Evolutionary conservation across 2,113 vertebrate species (phyloP), one percentile per base, ranked within the genome.

Genomic region (Dasyornis broadbenti): DNA sequence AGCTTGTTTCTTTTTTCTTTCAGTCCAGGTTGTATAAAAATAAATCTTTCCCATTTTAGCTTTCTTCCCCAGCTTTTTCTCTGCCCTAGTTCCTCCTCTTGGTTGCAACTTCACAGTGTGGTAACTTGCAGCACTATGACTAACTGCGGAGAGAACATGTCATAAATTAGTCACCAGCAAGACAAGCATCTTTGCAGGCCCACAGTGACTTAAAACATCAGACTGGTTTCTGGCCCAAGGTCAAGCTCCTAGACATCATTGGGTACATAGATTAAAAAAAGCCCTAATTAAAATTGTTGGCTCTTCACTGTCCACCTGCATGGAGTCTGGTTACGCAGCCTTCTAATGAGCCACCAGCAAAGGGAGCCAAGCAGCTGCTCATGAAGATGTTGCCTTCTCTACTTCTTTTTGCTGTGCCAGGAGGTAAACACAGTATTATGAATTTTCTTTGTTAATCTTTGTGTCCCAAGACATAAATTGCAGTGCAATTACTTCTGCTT

Each of bases 121-220:
- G 76, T 90, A 93, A 93, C 47, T 93, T 81, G 71, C 26, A 90
- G 27, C 63, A 23, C 24, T 31, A 2, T 90, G 89, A 95, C 79
- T 96, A 91, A 95, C 56, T 39, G 22, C 1, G 71, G 92, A 90
- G 63, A 89, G 68, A 96, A 64, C 89, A 85, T 92, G 35, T 96
- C 86, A 90, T 77, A 75, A 93, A 90, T 92, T 89, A 94, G 59
- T 96, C 90, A 86, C 61, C 56, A 95, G 84, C 42, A 82, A 95
- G 86, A 89, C 63, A 65, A 86, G 76, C 42, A 70, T 81, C 42
- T 92, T 81, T 86, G 76, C 42, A 86, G 68, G 30, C 47, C 47
- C 76, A 66, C 76, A 86, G 21, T 65, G 66, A 80, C 75, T 95
- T 90, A 77, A 87, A 93, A 72, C 5, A 47, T 82, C 49, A 42